Evolutionary conservation across 2,113 vertebrate species (phyloP).

Genomic region (Psittacara wagleri): DNA sequence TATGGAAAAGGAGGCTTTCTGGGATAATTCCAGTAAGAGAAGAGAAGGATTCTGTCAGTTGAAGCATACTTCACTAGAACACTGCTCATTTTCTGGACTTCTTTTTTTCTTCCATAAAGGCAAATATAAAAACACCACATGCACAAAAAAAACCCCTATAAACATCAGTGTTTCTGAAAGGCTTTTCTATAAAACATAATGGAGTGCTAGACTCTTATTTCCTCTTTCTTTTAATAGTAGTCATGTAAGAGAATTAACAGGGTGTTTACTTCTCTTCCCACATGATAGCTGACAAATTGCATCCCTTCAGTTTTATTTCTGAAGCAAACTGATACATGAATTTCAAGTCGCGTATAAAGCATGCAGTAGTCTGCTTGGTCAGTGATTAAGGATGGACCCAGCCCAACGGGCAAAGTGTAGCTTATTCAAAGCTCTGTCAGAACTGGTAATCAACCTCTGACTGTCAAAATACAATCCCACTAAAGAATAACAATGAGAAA

Average conservation of each 20-base stretch:
- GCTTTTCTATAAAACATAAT: conserved; percentile 10
- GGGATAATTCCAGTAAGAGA: not conserved
- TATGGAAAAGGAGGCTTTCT: not conserved
- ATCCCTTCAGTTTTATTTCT: conserved; percentile 42
- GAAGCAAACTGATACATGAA: conserved; percentile 39
- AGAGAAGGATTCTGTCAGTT: not conserved
- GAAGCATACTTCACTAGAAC: not conserved
- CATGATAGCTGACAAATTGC: conserved; percentile 55
- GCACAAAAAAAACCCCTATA: not conserved
- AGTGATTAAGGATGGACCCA: conserved; percentile 50
- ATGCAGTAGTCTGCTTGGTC: conserved; percentile 20
- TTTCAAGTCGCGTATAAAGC: conserved; percentile 19
- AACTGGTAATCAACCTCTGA: conserved; percentile 61
- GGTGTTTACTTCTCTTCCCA: conserved; percentile 53
- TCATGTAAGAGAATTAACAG: conserved; percentile 46
- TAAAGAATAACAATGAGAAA: conserved; percentile 46
- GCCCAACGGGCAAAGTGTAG: conserved; percentile 41
- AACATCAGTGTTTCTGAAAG: not conserved
- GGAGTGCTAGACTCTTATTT: conserved; percentile 42
- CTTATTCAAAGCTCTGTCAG: conserved; percentile 53
- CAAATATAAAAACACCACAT: not conserved
- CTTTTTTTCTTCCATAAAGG: not conserved
- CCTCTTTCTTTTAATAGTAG: conserved; percentile 63
- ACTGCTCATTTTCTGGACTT: not conserved
- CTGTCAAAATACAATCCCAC: conserved; percentile 62